A percentile compares a stretch with the other conserved stretches of the same genome.
Conservation (phyloP, 2,797 vertebrate species). For the Rhinichthys osculus region DNA sequence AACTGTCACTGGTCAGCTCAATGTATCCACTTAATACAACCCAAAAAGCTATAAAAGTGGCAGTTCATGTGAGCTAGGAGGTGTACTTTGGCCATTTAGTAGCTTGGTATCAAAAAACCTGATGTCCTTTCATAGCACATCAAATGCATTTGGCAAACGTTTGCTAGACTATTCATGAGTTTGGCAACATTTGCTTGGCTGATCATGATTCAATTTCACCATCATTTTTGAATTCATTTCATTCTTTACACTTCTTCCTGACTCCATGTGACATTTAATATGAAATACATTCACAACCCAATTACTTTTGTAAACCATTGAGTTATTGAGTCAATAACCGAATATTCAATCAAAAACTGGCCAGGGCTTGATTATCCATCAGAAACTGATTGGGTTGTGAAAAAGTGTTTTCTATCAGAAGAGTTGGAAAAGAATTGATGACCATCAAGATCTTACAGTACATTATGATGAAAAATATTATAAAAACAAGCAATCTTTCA, state of each 20-base stretch:
- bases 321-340: not conserved
- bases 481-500: not conserved
- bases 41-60: not conserved
- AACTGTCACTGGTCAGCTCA: constrained; percentile 19
- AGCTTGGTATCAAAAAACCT: not conserved
- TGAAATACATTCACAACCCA: not conserved
- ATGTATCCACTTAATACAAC: constrained; percentile 9
- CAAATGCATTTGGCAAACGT: not conserved
- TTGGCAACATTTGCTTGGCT: not conserved
- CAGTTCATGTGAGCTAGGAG: not conserved
- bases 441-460: too few relatives aligned
- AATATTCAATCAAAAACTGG: not conserved
- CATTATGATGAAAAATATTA: too few relatives aligned
- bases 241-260: not conserved
- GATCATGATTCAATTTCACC: not conserved
- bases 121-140: not conserved
- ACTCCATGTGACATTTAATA: not conserved
- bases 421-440: not conserved
- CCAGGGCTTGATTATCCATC: not conserved
- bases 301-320: not conserved
- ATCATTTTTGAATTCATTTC: not conserved
- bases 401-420: not conserved
- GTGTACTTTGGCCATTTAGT: not conserved
- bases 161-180: not conserved
- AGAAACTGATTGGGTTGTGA: not conserved